A percentile compares a stretch with the other conserved stretches of the same genome.
These are phyloP conservation scores for Caradrina kadenii DNA, from an alignment of 2,888 invertebrate genomes.

Conservation along the genomic window DNA sequence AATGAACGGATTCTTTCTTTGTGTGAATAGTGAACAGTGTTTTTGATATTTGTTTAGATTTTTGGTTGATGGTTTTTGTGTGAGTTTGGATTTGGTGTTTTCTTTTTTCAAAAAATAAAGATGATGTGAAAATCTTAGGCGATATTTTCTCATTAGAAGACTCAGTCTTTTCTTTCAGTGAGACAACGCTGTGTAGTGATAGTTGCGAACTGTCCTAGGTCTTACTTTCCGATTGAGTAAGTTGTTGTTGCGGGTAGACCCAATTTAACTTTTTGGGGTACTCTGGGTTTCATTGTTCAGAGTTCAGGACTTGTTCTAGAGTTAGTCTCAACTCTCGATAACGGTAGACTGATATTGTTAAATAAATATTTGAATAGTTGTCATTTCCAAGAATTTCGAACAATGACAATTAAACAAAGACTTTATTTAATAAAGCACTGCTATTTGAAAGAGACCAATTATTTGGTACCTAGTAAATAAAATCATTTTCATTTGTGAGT, in stretches of 20 bases:
- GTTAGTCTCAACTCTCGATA: conserved; percentile 8
- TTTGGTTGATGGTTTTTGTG: conserved; percentile 30
- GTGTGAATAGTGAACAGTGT: conserved; percentile 51
- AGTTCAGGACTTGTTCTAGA: conserved; percentile 29
- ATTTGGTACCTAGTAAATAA: conserved; percentile 4
- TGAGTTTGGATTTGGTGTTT: conserved; percentile 26
- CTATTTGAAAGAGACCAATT: conserved; percentile 30
- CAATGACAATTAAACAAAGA: conserved; percentile 24
- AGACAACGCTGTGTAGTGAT: conserved; percentile 15
- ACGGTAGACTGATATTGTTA: neutral
- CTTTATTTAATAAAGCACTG: neutral
- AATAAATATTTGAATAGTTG: conserved; percentile 30
- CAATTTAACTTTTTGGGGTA: conserved; percentile 54
- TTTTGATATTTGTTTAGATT: conserved; percentile 65
- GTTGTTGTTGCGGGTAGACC: conserved; percentile 27
- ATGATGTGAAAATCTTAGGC: conserved; percentile 18
- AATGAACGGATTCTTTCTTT: conserved; percentile 27
- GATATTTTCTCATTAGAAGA: conserved; percentile 27
- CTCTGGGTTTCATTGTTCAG: conserved; percentile 30
- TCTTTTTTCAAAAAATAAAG: conserved; percentile 24
- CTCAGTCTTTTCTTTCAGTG: neutral
- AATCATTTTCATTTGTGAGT: neutral
- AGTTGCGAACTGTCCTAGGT: conserved; percentile 28
- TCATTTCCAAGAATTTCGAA: conserved; percentile 12
- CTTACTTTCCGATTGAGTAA: conserved; percentile 44